phyloP scores from a whole-genome alignment of 1,140 invertebrate genomes.

The Atta texana region DNA sequence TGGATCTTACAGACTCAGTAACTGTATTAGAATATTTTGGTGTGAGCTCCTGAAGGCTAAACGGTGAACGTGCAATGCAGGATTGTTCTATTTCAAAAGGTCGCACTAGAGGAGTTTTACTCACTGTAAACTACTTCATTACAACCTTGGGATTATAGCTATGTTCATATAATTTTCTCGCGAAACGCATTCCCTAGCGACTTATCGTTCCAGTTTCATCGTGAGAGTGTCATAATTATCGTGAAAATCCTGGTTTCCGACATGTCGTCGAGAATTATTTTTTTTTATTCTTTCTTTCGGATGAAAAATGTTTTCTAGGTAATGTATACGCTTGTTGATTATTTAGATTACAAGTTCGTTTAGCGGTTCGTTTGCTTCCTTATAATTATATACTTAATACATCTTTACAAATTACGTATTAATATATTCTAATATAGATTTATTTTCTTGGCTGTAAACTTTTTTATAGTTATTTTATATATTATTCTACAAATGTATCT shows the following conservation, averaged over 20 bases:
- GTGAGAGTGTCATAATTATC: slow-evolving; percentile 18
- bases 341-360: slow-evolving; percentile 58
- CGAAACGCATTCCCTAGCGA: background rate
- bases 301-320: background rate
- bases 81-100: slow-evolving; percentile 13
- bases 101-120: slow-evolving; percentile 9
- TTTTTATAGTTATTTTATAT: background rate
- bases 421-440: background rate
- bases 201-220: slow-evolving; percentile 17
- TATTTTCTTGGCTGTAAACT: background rate
- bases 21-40: no score
- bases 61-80: background rate
- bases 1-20: no score
- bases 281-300: background rate
- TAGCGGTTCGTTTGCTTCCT: slow-evolving; percentile 36
- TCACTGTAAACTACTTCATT: slow-evolving; percentile 26
- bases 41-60: background rate
- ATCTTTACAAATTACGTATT: background rate
- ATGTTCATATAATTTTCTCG: slow-evolving; percentile 34
- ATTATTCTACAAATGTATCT: background rate
- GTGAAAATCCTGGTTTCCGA: background rate
- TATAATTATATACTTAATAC: background rate
- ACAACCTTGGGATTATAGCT: slow-evolving; percentile 24
- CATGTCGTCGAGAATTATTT: background rate
- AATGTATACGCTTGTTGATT: slow-evolving; percentile 54